Evolutionary conservation across 1,140 invertebrate genomes (phyloP), one percentile per base, ranked within the genome.

Genomic region (Cydia splendana): DNA sequence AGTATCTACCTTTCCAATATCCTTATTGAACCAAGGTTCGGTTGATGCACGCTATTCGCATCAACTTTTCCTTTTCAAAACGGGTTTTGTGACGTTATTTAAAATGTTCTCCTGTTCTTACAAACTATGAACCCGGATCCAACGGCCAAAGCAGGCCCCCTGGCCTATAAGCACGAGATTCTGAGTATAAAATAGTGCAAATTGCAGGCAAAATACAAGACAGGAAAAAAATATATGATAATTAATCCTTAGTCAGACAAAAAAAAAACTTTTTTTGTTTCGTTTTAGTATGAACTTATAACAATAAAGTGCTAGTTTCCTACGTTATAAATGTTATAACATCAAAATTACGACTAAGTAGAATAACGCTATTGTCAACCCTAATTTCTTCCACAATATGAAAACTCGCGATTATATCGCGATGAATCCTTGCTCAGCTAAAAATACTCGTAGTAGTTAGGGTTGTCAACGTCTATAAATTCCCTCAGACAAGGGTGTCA

Each of bases 391-490:
- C 51, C n/a, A 53, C n/a, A 53, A 53, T 53, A 53, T 53, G 15
- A 53, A 53, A 53, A 53, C 24, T 24, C 24, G 24, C 24, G 24
- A 53, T 3, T 18, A 53, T n/a, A 18, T 53, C 51, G 0, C 15
- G 51, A 53, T 53, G n/a, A 53, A 53, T 53, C 51, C 51, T n/a
- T 18, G 28, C 24, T 69, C 30, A n/a, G 65, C 65, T 69, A 69
- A 69, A 69, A 69, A 69, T 69, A 65, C 57, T 57, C 4, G 13
- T 51, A 53, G 15, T 18, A 18, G 13, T 30, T 30, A 69, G 65
- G 24, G 65, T 69, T 69, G 65, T 69, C 65, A 69, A 20, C 65
- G 65, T 69, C 65, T 34, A 69, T 34, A 69, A 69, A 69, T 69
- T n/a, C 65, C 24, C 65, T 65, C 13, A 65, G 20, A 69, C 65